Evolutionary conservation across 64 coral and sea anemone species (phyloP), one percentile per base, ranked within the genome.

Genomic region (Platygyra sinensis): DNA sequence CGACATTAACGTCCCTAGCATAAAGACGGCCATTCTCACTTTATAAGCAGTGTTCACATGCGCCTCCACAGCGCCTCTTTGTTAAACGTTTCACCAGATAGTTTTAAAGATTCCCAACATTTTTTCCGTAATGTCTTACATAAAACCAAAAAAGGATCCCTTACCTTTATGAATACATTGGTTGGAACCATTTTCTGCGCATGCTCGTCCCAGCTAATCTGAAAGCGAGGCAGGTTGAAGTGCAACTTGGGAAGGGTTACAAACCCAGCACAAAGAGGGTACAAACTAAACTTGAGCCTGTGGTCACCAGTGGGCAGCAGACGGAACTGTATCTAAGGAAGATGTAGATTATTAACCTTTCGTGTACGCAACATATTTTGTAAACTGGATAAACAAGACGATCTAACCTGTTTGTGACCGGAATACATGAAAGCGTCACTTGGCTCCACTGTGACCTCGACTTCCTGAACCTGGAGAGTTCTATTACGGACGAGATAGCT

Each of bases 401-500:
- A 55, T 9, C 30, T 86, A 72, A 98, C 96, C 91, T 99, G 91
- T 84, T 95, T 99, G 73, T 95, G 94, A 18, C 97, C 97, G 20
- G 97, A 89, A 75, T 96, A 99, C 97, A 99, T 95, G 30, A 99
- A 99, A 15, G 94, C 83, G 39, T 99, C 97, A 25, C 94, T 96
- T 29, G 94, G 97, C 62, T 96, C 97, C 25, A 99, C 77, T 42
- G 81, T 91, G 15, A 95, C 84, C 72, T 99, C 97, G 0, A 99
- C 94, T 80, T 99, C 97, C 52, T 99, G 94, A 24, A 99, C 94
- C 30, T 82, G 94, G 27, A 88, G 64, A 22, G 97, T 99, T 52
- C 94, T 92, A 74, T 99, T 99, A 11, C 80, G 92, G 27, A 99
- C 90, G 74, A 95, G 89, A 30, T 99, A 99, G 4, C 94, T 92